Base-by-base conservation (phyloP, 2,888 invertebrate species). In the Lamellibrachia satsuma region DNA sequence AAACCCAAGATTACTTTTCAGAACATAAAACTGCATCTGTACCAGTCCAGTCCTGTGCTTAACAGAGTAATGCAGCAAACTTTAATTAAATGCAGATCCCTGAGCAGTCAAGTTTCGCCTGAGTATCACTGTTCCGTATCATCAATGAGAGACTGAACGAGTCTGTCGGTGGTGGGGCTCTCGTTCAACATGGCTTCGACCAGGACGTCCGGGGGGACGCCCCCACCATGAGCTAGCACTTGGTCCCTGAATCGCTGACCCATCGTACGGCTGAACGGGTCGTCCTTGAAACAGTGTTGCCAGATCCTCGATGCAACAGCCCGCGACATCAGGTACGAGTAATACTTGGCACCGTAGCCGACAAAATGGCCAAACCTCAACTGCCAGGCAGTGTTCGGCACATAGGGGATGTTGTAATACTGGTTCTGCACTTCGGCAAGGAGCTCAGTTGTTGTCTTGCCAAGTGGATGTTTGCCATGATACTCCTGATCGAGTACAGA, bases 331-430 rank as follows among this genome's bases (percentile, higher is more conserved):
- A 99, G 97, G 97, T 99, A 99, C 0, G 99, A 98, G 96, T 99
- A 99, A 97, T 99, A 99, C 97, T 99, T 99, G 0, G 99, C 99
- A 90, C 99, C 99, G 97, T 99, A 99, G 1, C 99, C 99, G 6
- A 99, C 98, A 92, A 99, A 97, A 97, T 99, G 99, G 93, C 98
- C 98, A 97, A 99, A 99, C 93, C 99, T 97, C 95, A 98, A 97
- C 95, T 99, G 99, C 99, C 99, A 99, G 1, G 99, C 98, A 93
- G 99, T 99, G 95, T 98, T 97, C 93, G 98, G 97, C 0, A 99
- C 98, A 96, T 98, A 98, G 0, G 98, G 98, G 92, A 99, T 97
- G 22, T 98, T 98, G 95, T 98, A 99, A 96, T 98, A 99, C 94
- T 98, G 97, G 60, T 97, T 97, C 96, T 99, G 99, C 15, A 98